Conservation (phyloP, 2,888 invertebrate species). For the Eristalinus sepulchralis region DNA sequence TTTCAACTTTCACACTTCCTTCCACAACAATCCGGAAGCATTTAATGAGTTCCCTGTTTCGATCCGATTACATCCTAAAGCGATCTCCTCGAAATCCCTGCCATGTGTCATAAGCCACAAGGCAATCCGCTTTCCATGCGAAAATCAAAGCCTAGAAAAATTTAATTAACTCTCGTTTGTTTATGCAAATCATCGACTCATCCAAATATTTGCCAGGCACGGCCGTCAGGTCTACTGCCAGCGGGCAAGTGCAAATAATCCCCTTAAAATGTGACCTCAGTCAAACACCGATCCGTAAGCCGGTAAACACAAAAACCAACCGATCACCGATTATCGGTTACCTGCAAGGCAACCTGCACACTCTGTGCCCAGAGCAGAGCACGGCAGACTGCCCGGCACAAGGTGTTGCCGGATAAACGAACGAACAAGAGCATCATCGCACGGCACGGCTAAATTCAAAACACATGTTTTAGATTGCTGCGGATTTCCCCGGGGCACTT, state of each 20-base stretch:
- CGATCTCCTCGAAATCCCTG: slow-evolving; percentile 13
- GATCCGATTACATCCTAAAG: slow-evolving; percentile 56
- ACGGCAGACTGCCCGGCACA: background rate
- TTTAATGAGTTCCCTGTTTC: slow-evolving; percentile 48
- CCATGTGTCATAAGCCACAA: slow-evolving; percentile 40
- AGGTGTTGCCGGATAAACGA: background rate
- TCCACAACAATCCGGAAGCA: slow-evolving; percentile 43
- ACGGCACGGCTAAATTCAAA: slow-evolving; percentile 56
- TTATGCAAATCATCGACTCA: slow-evolving; percentile 68
- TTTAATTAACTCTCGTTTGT: slow-evolving; percentile 70
- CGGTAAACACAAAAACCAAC: slow-evolving; percentile 38
- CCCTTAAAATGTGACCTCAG: slow-evolving; percentile 66
- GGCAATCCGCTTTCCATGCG: background rate
- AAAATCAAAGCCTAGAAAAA: slow-evolving; percentile 11
- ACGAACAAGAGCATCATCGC: background rate
- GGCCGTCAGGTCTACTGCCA: background rate
- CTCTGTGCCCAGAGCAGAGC: background rate
- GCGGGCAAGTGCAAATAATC: slow-evolving; percentile 64
- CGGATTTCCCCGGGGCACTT: slow-evolving; percentile 61
- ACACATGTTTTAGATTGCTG: slow-evolving; percentile 68
- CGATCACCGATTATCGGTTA: slow-evolving; percentile 9
- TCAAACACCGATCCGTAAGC: slow-evolving; percentile 36
- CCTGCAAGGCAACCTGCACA: background rate
- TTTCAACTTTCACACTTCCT: background rate
- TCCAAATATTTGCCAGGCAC: slow-evolving; percentile 54